Evolutionary conservation across 2,888 invertebrate genomes (phyloP).

Genomic region (Bedellia somnulentella): DNA sequence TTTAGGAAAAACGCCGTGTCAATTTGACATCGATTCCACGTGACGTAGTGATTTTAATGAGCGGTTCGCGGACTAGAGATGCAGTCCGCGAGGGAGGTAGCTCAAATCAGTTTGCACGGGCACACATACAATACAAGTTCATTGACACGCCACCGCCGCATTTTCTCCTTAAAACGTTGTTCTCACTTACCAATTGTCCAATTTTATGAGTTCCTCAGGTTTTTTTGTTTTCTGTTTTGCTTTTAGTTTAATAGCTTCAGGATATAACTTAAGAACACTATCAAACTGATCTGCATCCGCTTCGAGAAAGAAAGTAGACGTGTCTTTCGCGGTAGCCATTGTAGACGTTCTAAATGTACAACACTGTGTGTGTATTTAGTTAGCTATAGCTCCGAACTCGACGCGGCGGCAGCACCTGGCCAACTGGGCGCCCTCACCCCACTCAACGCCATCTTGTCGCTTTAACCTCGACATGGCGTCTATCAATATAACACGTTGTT

Average conservation of each 20-base stretch:
- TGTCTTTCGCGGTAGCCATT: constrained; percentile 87
- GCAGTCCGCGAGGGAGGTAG: constrained; percentile 67
- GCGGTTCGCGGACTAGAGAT: constrained; percentile 65
- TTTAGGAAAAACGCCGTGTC: constrained; percentile 60
- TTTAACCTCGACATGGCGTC: constrained; percentile 51
- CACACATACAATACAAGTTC: constrained; percentile 64
- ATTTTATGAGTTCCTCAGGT: constrained; percentile 90
- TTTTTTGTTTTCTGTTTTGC: constrained; percentile 90
- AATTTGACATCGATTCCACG: constrained; percentile 73
- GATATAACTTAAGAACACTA: constrained; percentile 87
- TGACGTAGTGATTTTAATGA: constrained; percentile 73
- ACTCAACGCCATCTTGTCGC: constrained; percentile 57
- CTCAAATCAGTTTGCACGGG: constrained; percentile 64
- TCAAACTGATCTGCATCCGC: constrained; percentile 86
- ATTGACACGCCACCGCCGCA: constrained; percentile 64
- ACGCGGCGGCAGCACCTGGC: constrained; percentile 64
- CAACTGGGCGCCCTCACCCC: constrained; percentile 60
- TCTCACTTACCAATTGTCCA: constrained; percentile 90
- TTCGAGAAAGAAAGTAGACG: constrained; percentile 91
- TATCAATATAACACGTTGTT: constrained; percentile 47
- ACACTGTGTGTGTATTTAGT: constrained; percentile 61
- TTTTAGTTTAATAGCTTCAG: constrained; percentile 87
- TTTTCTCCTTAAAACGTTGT: constrained; percentile 58
- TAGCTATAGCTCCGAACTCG: constrained; percentile 61
- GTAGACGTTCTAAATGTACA: constrained; percentile 65